Percentiles rank a stretch among this genome's conserved stretches.
phyloP scores from a whole-genome alignment of 1,140 invertebrate species.

The Plodia interpunctella region DNA sequence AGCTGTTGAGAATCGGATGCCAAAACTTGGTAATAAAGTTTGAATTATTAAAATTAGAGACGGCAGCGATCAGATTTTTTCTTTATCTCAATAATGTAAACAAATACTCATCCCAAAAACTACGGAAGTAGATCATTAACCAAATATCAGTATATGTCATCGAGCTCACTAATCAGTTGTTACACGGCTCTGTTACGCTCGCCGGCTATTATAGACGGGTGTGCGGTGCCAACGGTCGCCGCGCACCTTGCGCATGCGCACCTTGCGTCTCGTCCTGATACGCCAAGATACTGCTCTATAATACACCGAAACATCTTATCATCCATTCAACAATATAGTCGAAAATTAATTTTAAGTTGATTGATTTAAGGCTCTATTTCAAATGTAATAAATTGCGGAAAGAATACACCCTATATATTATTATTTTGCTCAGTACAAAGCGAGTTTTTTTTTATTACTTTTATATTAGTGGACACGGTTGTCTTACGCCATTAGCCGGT shows the following conservation, averaged over 20 bases:
- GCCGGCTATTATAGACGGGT: constrained; percentile 33
- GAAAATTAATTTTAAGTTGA: background rate
- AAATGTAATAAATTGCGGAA: constrained; percentile 17
- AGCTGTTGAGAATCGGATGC: too few species aligned
- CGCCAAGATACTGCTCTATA: constrained; percentile 43
- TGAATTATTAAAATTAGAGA: too few species aligned
- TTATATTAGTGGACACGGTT: constrained; percentile 56
- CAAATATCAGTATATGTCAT: constrained; percentile 15
- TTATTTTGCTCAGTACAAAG: constrained; percentile 49
- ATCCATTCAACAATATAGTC: background rate
- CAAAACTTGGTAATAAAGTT: too few species aligned
- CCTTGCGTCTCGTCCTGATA: constrained; percentile 56
- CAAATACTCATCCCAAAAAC: background rate
- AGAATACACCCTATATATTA: constrained; percentile 56
- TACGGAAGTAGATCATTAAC: constrained; percentile 16
- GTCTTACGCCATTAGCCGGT: constrained; percentile 49
- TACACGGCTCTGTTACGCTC: constrained; percentile 46
- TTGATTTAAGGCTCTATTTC: background rate
- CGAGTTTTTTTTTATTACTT: constrained; percentile 32
- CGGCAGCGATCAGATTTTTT: too few species aligned
- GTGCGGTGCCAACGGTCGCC: constrained; percentile 49
- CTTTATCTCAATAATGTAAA: background rate
- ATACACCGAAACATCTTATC: background rate
- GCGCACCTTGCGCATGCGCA: constrained; percentile 47
- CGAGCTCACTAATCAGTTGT: constrained; percentile 54